Evolutionary conservation across 2,113 vertebrate genomes (phyloP).

Genomic region (Anolis carolinensis): DNA sequence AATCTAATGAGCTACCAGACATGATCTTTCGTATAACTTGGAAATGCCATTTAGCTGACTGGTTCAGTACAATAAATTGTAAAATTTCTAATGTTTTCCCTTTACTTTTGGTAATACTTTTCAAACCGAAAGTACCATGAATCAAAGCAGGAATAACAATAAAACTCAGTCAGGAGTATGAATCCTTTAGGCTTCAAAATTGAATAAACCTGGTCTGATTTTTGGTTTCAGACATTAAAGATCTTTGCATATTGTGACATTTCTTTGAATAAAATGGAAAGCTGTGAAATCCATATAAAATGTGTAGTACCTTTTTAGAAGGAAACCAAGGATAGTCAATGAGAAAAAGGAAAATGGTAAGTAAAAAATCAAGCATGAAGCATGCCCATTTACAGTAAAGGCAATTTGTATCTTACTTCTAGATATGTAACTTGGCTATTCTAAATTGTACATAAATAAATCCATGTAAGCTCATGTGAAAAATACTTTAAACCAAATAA

Average conservation of each 20-base stretch:
- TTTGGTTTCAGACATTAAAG: conserved; percentile 6
- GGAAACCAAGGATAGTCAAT: not conserved
- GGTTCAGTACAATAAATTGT: conserved; percentile 54
- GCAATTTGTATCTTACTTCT: not conserved
- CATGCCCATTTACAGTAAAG: not conserved
- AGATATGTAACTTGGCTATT: not conserved
- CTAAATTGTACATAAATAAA: conserved; percentile 9
- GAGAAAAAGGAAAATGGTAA: not conserved
- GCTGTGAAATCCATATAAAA: not conserved
- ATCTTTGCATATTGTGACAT: conserved; percentile 35
- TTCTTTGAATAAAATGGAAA: conserved; percentile 20
- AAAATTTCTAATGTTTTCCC: conserved; percentile 42
- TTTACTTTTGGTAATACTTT: conserved; percentile 53
- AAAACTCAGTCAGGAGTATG: conserved; percentile 33
- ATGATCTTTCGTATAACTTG: conserved; percentile 53
- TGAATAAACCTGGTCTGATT: conserved; percentile 32
- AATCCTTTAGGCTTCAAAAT: conserved; percentile 32
- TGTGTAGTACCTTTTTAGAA: not conserved
- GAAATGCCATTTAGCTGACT: conserved; percentile 53
- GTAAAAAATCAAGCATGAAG: not conserved
- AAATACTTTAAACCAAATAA: not conserved
- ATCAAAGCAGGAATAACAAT: conserved; percentile 41
- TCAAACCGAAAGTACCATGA: conserved; percentile 23
- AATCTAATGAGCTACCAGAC: conserved; percentile 72
- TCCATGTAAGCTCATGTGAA: not conserved